These are phyloP conservation scores for Ophion costatus DNA, from an alignment of 2,888 invertebrate species.

Conservation along the genomic window DNA sequence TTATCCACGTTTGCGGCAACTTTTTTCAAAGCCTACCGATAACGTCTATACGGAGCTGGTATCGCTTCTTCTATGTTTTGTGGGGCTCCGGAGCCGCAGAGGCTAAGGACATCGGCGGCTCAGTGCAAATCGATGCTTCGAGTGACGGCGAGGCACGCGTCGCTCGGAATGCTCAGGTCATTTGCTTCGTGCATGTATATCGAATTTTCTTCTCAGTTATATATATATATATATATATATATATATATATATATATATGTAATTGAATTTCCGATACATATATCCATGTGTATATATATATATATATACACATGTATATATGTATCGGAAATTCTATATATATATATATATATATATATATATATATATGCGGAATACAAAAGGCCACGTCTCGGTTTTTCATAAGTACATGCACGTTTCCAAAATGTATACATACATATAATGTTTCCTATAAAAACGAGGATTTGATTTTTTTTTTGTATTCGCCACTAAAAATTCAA, in stretches of 20 bases:
- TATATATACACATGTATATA: no score
- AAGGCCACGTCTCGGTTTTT: no score
- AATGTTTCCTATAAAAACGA: not conserved
- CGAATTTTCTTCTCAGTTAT: not conserved
- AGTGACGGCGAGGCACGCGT: not conserved
- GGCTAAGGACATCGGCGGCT: constrained; percentile 56
- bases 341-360: no score
- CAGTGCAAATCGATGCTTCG: constrained; percentile 56
- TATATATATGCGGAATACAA: no score
- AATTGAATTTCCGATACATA: not conserved
- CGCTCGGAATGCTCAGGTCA: constrained; percentile 34
- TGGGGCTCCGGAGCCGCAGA: constrained; percentile 26
- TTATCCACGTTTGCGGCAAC: not conserved
- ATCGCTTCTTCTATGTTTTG: constrained; percentile 5
- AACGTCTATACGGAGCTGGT: not conserved
- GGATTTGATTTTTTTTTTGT: no score
- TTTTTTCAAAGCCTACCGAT: not conserved
- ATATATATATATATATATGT: no score
- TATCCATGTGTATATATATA: not conserved
- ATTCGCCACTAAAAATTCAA: no score
- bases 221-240: not conserved
- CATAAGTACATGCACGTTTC: no score
- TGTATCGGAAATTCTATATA: no score
- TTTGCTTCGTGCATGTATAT: constrained; percentile 41
- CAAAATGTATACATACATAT: not conserved